A percentile compares a stretch with the other conserved stretches of the same genome.
Conservation (phyloP, 2,888 invertebrate species). For the Chymomyza fuscimana region DNA sequence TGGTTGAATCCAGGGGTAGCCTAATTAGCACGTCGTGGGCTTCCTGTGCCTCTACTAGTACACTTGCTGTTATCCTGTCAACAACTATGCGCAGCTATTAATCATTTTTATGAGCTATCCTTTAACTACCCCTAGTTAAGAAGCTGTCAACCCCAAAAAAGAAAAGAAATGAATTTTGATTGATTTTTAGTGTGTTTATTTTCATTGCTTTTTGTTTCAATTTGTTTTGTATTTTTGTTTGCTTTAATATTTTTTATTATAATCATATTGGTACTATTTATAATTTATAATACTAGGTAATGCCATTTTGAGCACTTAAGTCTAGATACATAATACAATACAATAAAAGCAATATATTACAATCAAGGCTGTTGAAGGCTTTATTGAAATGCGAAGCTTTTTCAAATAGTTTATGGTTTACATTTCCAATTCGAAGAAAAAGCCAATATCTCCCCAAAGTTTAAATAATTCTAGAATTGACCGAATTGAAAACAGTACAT, state of each 20-base stretch:
- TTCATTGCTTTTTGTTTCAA: conserved; percentile 47
- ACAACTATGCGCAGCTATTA: conserved; percentile 37
- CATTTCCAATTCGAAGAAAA: too few species aligned
- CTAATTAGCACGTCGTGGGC: conserved; percentile 45
- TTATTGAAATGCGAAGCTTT: not conserved
- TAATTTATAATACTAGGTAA: conserved; percentile 64
- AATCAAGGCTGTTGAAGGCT: not conserved
- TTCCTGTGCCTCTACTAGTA: conserved; percentile 23
- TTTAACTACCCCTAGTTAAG: not conserved
- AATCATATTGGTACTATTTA: conserved; percentile 2
- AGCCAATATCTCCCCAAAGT: too few species aligned
- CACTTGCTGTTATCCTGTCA: conserved; percentile 25
- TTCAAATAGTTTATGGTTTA: too few species aligned
- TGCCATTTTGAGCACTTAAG: conserved; percentile 54
- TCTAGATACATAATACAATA: conserved; percentile 52
- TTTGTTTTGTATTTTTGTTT: conserved; percentile 19
- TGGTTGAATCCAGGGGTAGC: conserved; percentile 37
- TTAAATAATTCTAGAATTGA: too few species aligned
- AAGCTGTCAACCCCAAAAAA: not conserved
- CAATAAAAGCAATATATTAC: conserved; percentile 53
- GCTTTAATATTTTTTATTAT: conserved; percentile 12
- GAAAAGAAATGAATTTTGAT: conserved; percentile 22
- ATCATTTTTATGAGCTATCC: conserved; percentile 36
- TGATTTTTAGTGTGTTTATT: conserved; percentile 67
- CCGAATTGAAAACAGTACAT: too few species aligned